Percentiles rank a stretch among this genome's conserved stretches.
These are phyloP conservation scores for Morone chrysops DNA, from an alignment of 2,113 vertebrate species.

Conservation along the genomic window DNA sequence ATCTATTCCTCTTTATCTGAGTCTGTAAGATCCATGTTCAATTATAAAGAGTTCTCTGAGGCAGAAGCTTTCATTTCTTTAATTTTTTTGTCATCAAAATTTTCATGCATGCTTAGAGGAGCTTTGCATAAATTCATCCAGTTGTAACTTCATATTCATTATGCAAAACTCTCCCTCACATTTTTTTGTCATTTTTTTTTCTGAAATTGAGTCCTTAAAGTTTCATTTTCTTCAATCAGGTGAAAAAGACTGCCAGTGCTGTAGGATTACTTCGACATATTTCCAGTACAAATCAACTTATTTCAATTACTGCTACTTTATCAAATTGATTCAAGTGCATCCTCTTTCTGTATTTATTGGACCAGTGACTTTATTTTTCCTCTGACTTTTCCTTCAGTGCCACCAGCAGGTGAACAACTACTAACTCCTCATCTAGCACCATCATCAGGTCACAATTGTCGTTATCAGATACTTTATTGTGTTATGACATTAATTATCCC, in stretches of 20 bases:
- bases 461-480: not conserved
- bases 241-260: not conserved
- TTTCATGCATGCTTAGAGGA: constrained; percentile 17
- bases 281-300: not conserved
- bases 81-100: constrained; percentile 15
- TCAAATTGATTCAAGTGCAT: not conserved
- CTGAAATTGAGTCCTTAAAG: not conserved
- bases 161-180: not conserved
- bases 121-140: constrained; percentile 50
- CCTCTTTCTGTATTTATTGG: not conserved
- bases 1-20: constrained; percentile 18
- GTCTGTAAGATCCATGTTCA: constrained; percentile 23
- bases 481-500: no score
- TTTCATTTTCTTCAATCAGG: not conserved
- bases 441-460: not conserved
- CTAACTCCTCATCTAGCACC: not conserved
- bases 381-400: not conserved
- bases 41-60: constrained; percentile 5
- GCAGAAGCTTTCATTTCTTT: constrained; percentile 30
- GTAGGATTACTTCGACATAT: not conserved
- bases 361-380: not conserved
- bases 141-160: constrained; percentile 45
- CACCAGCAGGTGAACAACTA: not conserved
- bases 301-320: not conserved
- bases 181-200: not conserved